Base-by-base conservation (phyloP, 2,797 vertebrate species). In the Gallirallus australis region DNA sequence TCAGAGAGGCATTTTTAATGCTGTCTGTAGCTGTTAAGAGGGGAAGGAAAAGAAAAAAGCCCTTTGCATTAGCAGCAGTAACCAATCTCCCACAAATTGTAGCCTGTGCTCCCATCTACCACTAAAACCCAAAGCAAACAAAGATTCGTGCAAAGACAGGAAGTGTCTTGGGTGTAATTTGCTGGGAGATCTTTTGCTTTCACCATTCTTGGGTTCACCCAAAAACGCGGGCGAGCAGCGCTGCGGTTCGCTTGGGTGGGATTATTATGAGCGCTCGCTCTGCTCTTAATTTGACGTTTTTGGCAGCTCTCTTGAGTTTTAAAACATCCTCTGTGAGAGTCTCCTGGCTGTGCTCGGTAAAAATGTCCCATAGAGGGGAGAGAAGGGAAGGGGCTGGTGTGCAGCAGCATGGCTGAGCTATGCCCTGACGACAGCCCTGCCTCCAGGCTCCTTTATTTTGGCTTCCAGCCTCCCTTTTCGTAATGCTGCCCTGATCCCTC, bases 71-170 rank as follows among this genome's bases (percentile, higher is more conserved):
- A 81, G 23, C 77, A 79, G 63, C 88, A 72, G 3, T 31, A 76
- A 84, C 48, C 86, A 2, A 4, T 82, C 89, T 87, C 64, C 84
- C 90, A 84, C 89, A 85, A 73, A 75, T 25, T 68, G 63, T n/a
- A 70, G 68, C 56, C 75, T 86, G 66, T 53, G 65, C 72, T 79
- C 69, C 76, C 84, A 69, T 71, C 83, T 68, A 66, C 92, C 92
- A 12, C 68, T 17, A 47, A 93, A 95, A 94, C 91, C 71, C 68
- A 72, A 93, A 89, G 37, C 85, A 95, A 85, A 85, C 72, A 81
- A 48, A 82, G 86, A 30, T 84, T 48, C 5, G 1, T 71, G 77
- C 72, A 53, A 52, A 86, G 77, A 18, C 89, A 91, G 96, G 95
- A 96, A 96, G 82, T 9, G 8, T 39, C 76, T 54, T 42, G 86